Evolutionary conservation across 2,888 invertebrate species (phyloP).

Genomic region (Leptinotarsa peninsularis): DNA sequence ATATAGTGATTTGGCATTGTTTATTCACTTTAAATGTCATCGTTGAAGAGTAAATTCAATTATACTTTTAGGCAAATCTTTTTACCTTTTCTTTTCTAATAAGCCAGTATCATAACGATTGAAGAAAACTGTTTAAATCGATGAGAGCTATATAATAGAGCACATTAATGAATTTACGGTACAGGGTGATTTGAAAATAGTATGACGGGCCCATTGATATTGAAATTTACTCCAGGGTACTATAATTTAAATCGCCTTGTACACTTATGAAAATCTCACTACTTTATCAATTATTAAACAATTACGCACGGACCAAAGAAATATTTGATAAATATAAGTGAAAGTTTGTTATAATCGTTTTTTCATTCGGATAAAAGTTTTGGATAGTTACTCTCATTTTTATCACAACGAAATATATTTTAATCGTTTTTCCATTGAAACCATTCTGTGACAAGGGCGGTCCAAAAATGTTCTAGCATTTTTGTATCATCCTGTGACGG

Average conservation of each 20-base stretch:
- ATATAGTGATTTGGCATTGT: constrained; percentile 22
- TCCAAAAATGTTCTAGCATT: background rate
- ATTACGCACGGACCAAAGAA: constrained; percentile 58
- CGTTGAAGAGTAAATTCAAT: background rate
- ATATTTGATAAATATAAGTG: constrained; percentile 51
- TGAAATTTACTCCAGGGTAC: too few relatives aligned
- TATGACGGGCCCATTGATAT: too few relatives aligned
- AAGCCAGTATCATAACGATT: background rate
- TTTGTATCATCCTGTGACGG: background rate
- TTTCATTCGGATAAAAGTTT: background rate
- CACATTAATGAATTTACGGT: constrained; percentile 16
- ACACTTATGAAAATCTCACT: constrained; percentile 21
- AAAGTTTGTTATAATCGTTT: constrained; percentile 41
- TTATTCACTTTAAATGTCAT: background rate
- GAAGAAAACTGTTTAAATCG: background rate
- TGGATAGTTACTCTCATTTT: background rate
- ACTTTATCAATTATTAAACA: constrained; percentile 23
- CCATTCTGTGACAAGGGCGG: background rate
- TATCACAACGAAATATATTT: background rate
- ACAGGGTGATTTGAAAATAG: constrained; percentile 12
- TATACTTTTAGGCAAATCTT: background rate
- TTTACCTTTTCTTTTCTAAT: background rate
- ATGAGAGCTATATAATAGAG: constrained; percentile 20
- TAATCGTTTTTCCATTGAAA: background rate
- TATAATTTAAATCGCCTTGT: background rate